These are phyloP conservation scores for Scaptomyza cyrtandrae DNA, from an alignment of 2,888 invertebrate genomes.

Conservation along the genomic window DNA sequence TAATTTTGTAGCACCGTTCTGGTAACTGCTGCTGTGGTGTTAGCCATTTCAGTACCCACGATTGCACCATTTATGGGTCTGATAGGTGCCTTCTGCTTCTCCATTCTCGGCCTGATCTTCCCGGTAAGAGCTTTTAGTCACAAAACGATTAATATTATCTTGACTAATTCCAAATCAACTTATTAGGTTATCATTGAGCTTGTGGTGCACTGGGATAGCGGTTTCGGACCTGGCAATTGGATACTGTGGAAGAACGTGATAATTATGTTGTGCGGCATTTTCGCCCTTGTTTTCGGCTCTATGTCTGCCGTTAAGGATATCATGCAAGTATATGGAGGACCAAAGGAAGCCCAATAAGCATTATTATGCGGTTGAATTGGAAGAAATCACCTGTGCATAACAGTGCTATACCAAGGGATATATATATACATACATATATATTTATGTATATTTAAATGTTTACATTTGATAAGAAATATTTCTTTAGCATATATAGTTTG, in stretches of 20 bases:
- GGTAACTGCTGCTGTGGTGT: slow-evolving; percentile 88
- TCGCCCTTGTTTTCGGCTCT: slow-evolving; percentile 93
- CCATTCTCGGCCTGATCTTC: slow-evolving; percentile 94
- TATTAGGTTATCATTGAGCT: slow-evolving; percentile 89
- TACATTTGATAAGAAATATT: slow-evolving; percentile 42
- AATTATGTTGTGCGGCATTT: slow-evolving; percentile 90
- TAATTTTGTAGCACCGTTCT: slow-evolving; percentile 86
- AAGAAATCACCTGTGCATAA: slow-evolving; percentile 40
- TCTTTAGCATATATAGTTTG: slow-evolving; percentile 52
- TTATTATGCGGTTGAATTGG: not conserved
- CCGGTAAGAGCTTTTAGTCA: slow-evolving; percentile 86
- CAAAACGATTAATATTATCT: rapidly evolving
- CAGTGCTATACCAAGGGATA: slow-evolving; percentile 69
- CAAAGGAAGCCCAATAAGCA: slow-evolving; percentile 44
- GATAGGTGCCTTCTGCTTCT: slow-evolving; percentile 97
- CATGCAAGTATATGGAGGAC: slow-evolving; percentile 77
- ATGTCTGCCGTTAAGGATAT: slow-evolving; percentile 88
- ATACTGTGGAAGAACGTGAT: slow-evolving; percentile 91
- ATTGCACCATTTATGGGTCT: slow-evolving; percentile 95
- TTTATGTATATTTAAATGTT: slow-evolving; percentile 51
- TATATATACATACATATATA: slow-evolving; percentile 49
- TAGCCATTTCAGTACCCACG: slow-evolving; percentile 94
- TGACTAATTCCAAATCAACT: slow-evolving; percentile 58
- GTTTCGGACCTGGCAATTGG: slow-evolving; percentile 90
- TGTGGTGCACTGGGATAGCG: slow-evolving; percentile 93